A percentile compares a stretch with the other conserved stretches of the same genome.
Evolutionary conservation across 2,797 vertebrate genomes (phyloP).

Genomic region (Zalophus californianus): DNA sequence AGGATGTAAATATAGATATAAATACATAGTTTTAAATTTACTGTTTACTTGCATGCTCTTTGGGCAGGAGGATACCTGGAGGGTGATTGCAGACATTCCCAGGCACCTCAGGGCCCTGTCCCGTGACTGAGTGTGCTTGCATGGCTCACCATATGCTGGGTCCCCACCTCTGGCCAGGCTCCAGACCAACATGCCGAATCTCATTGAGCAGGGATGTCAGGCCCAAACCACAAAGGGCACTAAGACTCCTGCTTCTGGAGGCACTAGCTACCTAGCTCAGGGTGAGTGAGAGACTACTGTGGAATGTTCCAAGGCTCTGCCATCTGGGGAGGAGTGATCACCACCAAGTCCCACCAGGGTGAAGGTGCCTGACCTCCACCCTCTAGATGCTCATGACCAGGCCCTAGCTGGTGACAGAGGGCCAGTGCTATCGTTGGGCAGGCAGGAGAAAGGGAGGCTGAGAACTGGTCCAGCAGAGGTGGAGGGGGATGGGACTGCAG

Average conservation of each 20-base stretch:
- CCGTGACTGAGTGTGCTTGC: background rate
- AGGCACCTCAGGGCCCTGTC: background rate
- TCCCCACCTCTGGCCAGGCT: background rate
- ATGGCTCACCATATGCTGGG: background rate
- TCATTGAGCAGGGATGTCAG: background rate
- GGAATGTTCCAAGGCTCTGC: background rate
- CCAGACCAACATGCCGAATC: background rate
- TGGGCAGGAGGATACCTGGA: background rate
- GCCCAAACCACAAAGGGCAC: background rate
- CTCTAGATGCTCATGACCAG: background rate
- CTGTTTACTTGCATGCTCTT: background rate
- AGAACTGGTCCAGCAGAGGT: background rate
- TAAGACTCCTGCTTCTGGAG: background rate
- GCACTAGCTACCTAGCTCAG: background rate
- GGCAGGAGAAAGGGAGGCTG: background rate
- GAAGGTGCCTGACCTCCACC: rapidly evolving
- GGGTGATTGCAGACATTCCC: background rate
- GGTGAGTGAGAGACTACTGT: background rate
- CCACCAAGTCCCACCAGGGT: background rate
- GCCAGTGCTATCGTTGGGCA: rapidly evolving
- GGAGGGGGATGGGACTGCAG: background rate
- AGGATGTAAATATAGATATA: background rate
- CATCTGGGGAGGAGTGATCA: rapidly evolving
- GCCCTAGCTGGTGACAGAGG: background rate
- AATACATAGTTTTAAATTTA: background rate